Conservation (phyloP, 2,797 vertebrate species). For the Corythornis leucogaster region DNA sequence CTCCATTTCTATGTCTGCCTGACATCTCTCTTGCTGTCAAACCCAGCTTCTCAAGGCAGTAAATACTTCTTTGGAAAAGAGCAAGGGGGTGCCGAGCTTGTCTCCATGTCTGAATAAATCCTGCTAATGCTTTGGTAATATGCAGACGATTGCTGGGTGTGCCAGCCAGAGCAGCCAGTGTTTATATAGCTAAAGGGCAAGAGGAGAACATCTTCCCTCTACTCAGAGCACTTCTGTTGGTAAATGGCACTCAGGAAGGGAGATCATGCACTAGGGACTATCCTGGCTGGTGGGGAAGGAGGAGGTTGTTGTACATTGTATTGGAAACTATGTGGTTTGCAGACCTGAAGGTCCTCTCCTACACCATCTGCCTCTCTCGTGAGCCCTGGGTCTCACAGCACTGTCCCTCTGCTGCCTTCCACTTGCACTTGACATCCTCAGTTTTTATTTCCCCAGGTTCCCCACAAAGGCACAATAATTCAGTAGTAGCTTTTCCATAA, state of each 20-base stretch:
- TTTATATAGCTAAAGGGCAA: not conserved
- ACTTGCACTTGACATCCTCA: not conserved
- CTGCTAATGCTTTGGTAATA: not conserved
- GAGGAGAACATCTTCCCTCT: not conserved
- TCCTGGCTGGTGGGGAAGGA: not conserved
- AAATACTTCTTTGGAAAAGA: conserved; percentile 60
- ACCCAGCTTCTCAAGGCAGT: conserved; percentile 34
- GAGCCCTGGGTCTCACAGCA: not conserved
- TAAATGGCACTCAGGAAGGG: not conserved
- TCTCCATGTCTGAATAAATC: not conserved
- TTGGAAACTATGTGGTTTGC: not conserved
- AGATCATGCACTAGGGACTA: not conserved
- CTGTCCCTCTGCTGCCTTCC: not conserved
- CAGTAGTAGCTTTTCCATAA: not conserved
- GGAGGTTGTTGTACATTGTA: not conserved
- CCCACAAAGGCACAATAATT: not conserved
- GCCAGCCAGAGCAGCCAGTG: not conserved
- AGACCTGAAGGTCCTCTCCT: not conserved
- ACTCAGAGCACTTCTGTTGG: not conserved
- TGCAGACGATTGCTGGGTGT: not conserved
- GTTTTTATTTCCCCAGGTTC: not conserved
- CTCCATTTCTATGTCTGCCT: conserved; percentile 18
- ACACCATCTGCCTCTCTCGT: not conserved
- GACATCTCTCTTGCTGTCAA: conserved; percentile 47
- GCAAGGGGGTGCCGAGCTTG: conserved; percentile 48